Conservation (phyloP, 1,140 invertebrate species). For the Drosophila athabasca region DNA sequence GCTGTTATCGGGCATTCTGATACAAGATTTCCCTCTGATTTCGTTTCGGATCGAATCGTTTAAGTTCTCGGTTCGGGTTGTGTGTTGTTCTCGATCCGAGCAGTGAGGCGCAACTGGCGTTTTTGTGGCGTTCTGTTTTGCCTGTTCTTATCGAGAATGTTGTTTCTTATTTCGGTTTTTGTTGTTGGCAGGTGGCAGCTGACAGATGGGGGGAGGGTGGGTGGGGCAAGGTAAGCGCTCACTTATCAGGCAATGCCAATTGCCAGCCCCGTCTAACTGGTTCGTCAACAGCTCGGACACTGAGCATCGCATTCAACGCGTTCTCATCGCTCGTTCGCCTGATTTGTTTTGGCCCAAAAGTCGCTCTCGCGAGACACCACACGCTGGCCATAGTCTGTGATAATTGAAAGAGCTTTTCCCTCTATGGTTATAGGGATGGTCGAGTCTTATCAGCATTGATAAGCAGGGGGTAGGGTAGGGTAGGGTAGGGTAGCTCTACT, state of each 20-base stretch:
- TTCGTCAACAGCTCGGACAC: conserved; percentile 48
- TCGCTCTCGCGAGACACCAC: conserved; percentile 20
- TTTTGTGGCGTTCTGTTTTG: conserved; percentile 2
- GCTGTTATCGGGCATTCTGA: conserved; percentile 77
- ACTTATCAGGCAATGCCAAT: conserved; percentile 41
- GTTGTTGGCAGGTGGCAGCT: neutral
- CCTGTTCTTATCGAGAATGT: conserved; percentile 55
- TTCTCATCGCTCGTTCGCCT: neutral
- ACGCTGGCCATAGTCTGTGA: conserved; percentile 5
- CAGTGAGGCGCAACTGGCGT: conserved; percentile 40
- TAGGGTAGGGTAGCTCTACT: conserved; percentile 8
- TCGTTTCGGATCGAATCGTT: neutral
- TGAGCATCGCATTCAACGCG: conserved; percentile 20
- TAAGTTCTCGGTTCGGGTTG: conserved; percentile 6
- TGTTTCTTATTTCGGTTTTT: conserved; percentile 62
- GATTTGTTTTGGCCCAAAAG: conserved; percentile 16
- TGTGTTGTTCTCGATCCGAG: conserved; percentile 35
- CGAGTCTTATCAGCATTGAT: conserved; percentile 32
- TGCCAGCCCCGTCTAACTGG: conserved; percentile 40
- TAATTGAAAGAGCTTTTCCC: conserved; percentile 34
- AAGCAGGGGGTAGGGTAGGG: neutral
- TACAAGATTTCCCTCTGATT: neutral
- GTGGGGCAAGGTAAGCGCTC: conserved; percentile 12
- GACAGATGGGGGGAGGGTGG: too few species aligned
- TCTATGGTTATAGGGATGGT: conserved; percentile 2